Base-by-base conservation (phyloP, 2,888 invertebrate genomes). In the Uloborus plumipes region DNA sequence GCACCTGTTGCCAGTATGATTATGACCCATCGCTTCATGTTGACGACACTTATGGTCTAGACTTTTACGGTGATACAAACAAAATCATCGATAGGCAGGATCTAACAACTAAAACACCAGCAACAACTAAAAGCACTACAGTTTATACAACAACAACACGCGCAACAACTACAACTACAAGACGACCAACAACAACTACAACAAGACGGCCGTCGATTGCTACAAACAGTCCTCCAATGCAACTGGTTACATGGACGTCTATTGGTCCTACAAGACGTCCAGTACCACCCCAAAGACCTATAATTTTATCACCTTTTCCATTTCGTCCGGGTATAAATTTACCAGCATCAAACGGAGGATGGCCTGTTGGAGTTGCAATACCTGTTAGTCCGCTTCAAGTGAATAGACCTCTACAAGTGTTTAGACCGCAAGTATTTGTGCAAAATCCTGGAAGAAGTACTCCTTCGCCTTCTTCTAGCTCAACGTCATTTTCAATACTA, bases 1-100 rank as follows among this genome's bases (percentile, higher is more conserved):
- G 96, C 65, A 95, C 95, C 85, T 97, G 97, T 89, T 97, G 97
- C 89, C 80, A 83, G 6, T 72, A 74, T 50, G 78, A 72, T 93
- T 90, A 64, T 51, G 81, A 75, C 39, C 76, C 76, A 4, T 50
- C 71, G 0, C 47, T 76, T 4, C 49, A 55, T 50, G 50, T 71
- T 2, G 69, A 81, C 20, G 15, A 39, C 2, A 11, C 39, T n/a
- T 22, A 39, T 13, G 58, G 58, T 6, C 31, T 20, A 15, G 26
- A 47, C 4, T 47, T 53, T 2, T 73, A 53, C 26, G 53, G 69
- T 50, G 67, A 74, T 16, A 31, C 53, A 51, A 80, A 80, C 18
- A 69, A 80, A n/a, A 67, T 61, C 20, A 59, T 62, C 16, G 26
- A 64, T 39, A 39, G 39, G 39, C 39, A 39, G 39, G 39, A 39